Base-by-base conservation (phyloP, 2,113 vertebrate genomes). In the Eptesicus fuscus region DNA sequence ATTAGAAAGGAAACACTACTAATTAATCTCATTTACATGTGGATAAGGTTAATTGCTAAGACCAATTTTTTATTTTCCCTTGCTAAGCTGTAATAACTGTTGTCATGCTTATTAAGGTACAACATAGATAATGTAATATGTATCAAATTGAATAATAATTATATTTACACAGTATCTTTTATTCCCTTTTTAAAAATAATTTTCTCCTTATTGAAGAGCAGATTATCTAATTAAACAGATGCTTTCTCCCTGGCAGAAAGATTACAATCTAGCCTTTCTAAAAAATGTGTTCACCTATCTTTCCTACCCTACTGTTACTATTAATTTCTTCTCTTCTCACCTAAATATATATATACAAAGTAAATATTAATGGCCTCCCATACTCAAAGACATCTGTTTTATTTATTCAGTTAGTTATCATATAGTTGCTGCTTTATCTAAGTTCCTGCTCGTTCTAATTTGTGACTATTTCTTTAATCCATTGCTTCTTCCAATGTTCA, bases 1-100 rank as follows among this genome's bases (percentile, higher is more conserved):
- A 98, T 97, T 97, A 95, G 65, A 92, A 97, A 96, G 73, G 86
- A 93, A 97, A 97, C 98, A 97, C 92, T 96, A 96, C 74, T 97
- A 97, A 98, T 98, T 98, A 98, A 97, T 97, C 94, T 97, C 91
- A 98, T 98, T 98, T 97, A 93, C 95, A 97, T 97, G 69, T 97
- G 61, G 88, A 94, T 97, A 93, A 98, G 96, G 88, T 97, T 97
- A 97, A 97, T 96, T 97, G 96, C 95, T 85, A 95, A 88, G 74
- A 32, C 51, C 53, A 35, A 96, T 96, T 97, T 97, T 98, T 96
- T 97, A 88, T 93, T 95, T 97, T 94, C 97, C 92, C 74, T 96
- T 91, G 49, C 93, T 92, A 92, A 97, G 67, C 73, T 69, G n/a
- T 83, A 95, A 83, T 90, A 96, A 97, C 94, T 73, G 82, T 40